Conservation (phyloP, 2,888 invertebrate genomes). For the Micoletzkya japonica region DNA sequence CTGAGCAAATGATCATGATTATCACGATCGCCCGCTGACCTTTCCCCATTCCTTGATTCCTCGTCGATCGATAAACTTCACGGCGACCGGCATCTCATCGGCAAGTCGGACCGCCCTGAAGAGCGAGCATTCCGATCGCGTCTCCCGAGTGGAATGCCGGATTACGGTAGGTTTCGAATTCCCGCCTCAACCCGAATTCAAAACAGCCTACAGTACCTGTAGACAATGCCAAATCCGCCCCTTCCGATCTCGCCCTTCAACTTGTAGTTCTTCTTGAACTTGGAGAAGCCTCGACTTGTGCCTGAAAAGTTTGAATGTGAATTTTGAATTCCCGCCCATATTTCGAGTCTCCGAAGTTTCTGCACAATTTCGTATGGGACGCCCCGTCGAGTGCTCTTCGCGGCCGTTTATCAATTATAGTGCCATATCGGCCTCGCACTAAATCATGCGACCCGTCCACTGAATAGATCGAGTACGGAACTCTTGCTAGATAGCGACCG, state of each 20-base stretch:
- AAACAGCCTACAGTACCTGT: slow-evolving; percentile 28
- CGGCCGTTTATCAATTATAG: background rate
- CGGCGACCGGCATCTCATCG: slow-evolving; percentile 57
- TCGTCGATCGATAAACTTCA: slow-evolving; percentile 59
- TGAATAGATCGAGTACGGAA: no score
- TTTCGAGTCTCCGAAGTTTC: background rate
- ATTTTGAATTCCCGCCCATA: background rate
- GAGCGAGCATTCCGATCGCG: slow-evolving; percentile 43
- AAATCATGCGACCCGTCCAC: no score
- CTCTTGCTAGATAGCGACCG: no score
- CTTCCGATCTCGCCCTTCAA: slow-evolving; percentile 56
- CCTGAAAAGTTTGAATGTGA: background rate
- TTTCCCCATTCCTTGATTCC: slow-evolving; percentile 58
- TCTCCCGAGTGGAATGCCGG: no score
- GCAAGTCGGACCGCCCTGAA: slow-evolving; percentile 46
- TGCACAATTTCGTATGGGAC: background rate
- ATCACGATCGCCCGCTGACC: slow-evolving; percentile 27
- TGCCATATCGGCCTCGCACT: no score
- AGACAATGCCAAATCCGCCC: slow-evolving; percentile 55
- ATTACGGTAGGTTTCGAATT: no score
- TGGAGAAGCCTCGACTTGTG: slow-evolving; percentile 54
- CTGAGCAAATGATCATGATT: background rate
- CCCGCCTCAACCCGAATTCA: no score
- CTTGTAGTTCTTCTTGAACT: slow-evolving; percentile 58
- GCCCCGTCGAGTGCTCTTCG: background rate